These are phyloP conservation scores for Plebejus argus DNA, from an alignment of 2,888 invertebrate species.

Conservation along the genomic window DNA sequence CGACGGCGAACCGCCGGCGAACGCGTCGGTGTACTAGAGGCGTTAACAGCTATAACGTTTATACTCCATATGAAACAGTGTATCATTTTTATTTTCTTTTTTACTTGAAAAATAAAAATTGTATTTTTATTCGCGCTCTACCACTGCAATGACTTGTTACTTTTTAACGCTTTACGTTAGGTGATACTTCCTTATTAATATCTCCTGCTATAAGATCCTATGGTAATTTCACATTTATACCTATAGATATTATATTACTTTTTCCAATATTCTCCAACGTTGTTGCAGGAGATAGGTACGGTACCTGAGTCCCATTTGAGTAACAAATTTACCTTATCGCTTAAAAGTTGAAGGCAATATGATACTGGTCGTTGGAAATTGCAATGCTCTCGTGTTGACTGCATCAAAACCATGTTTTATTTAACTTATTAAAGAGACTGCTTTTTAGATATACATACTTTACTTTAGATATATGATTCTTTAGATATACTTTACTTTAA, in stretches of 20 bases:
- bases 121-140: neutral
- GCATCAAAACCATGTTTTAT: neutral
- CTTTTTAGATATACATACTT: neutral
- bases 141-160: too few relatives aligned
- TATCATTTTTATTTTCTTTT: too few relatives aligned
- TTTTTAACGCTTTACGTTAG: neutral
- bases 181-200: neutral
- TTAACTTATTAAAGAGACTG: neutral
- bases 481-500: neutral
- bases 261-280: neutral
- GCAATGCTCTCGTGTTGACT: neutral
- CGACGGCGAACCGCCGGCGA: too few relatives aligned
- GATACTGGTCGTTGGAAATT: neutral
- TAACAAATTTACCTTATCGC: neutral
- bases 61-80: too few relatives aligned
- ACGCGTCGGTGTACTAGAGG: too few relatives aligned
- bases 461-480: neutral
- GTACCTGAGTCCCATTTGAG: neutral
- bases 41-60: too few relatives aligned
- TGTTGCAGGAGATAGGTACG: neutral
- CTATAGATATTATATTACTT: slow-evolving; percentile 6
- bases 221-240: neutral
- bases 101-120: neutral
- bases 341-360: neutral
- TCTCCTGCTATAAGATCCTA: neutral